These are phyloP conservation scores for Orthonyx spaldingii DNA, from an alignment of 2,113 vertebrate genomes.

Conservation along the genomic window DNA sequence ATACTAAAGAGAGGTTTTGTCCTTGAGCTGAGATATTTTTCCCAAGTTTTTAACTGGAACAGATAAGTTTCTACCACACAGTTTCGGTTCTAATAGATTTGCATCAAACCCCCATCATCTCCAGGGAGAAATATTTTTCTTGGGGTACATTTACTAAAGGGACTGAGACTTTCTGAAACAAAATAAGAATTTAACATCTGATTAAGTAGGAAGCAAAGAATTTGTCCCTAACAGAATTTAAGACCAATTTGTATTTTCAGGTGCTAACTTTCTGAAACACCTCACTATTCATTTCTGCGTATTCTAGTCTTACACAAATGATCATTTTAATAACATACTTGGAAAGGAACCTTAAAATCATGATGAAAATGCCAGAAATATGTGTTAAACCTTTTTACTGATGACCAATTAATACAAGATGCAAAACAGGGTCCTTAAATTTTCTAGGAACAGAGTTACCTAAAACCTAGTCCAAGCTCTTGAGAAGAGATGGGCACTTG, in stretches of 20 bases:
- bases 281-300: background rate
- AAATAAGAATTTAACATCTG: background rate
- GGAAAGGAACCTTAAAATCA: background rate
- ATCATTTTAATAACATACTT: background rate
- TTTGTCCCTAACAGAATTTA: background rate
- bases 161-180: background rate
- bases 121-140: background rate
- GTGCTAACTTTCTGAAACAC: conserved; percentile 15
- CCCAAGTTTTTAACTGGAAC: background rate
- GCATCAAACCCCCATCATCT: background rate
- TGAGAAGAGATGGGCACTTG: background rate
- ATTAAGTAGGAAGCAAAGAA: background rate
- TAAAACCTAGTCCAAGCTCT: background rate
- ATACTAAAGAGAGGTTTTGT: background rate
- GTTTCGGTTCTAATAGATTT: background rate
- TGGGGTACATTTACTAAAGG: background rate
- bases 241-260: background rate
- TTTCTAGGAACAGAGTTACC: background rate
- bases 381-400: background rate
- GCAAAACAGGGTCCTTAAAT: background rate
- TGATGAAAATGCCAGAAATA: background rate
- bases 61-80: background rate
- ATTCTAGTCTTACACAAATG: background rate
- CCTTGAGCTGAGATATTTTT: background rate
- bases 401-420: background rate